Evolutionary conservation across 2,797 vertebrate species (phyloP), one percentile per base, ranked within the genome.

Genomic region (Nothura maculosa): DNA sequence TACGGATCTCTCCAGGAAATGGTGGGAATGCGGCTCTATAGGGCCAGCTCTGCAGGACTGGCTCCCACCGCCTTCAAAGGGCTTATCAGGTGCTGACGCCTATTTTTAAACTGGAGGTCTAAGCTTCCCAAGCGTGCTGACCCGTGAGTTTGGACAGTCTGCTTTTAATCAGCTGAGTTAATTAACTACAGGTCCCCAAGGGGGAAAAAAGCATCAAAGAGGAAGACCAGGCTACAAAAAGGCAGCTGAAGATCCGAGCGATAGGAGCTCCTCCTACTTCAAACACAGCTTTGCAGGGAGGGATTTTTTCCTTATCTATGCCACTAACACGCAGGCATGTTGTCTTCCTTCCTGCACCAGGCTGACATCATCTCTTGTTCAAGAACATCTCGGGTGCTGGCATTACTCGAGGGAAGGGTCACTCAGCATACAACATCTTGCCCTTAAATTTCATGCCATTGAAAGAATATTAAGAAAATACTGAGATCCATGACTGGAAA

Each of bases 71-170:
- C 87, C 94, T 92, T 93, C 94, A 91, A 88, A 94, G 92, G 77
- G 79, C 92, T 4, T 83, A 95, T 91, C 88, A 93, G 94, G 96
- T 79, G 85, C 68, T 81, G 68, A 52, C 43, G 78, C 32, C 89
- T 94, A 94, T 89, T 91, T 95, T 93, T 95, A 92, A 94, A 91
- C 45, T 50, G 86, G 89, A 91, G 58, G 48, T 92, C 74, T 87
- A 85, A 92, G 97, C 88, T 96, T 85, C 85, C 75, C 81, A 85
- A 90, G 84, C 85, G 93, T 83, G 79, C 78, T 83, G 88, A 94
- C 64, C 93, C 54, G 4, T 82, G 79, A 84, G 85, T 50, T 75
- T 54, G 84, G 87, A 50, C 68, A 86, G 82, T 92, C 89, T 89
- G 85, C 80, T 89, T 93, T 89, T 79, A 94, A 92, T 78, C 77